These are phyloP conservation scores for Meriones unguiculatus DNA, from an alignment of 2,113 vertebrate species.

Conservation along the genomic window DNA sequence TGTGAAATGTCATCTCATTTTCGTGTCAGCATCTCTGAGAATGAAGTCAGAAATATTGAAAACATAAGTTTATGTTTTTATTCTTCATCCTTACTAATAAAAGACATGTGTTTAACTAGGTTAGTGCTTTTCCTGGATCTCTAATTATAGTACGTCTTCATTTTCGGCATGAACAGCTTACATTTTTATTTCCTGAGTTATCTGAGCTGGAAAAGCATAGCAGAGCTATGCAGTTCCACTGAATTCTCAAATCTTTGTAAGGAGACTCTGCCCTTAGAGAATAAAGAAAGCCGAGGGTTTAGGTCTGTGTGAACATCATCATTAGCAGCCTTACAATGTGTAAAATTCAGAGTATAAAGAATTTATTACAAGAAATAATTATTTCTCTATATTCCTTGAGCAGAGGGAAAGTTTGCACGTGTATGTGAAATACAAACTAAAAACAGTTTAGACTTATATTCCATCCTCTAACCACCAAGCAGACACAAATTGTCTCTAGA, in stretches of 20 bases:
- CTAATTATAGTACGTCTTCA: constrained; percentile 69
- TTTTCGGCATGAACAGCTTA: constrained; percentile 69
- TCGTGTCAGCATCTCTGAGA: constrained; percentile 6
- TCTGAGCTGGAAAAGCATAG: constrained; percentile 57
- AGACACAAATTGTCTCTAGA: constrained; percentile 24
- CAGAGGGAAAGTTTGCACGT: constrained; percentile 47
- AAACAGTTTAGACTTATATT: background rate
- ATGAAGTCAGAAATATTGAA: constrained; percentile 57
- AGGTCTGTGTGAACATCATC: background rate
- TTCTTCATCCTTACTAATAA: constrained; percentile 54
- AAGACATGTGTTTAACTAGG: constrained; percentile 70
- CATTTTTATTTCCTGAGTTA: constrained; percentile 74
- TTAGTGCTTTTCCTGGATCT: constrained; percentile 70
- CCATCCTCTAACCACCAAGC: background rate
- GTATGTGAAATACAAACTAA: constrained; percentile 35
- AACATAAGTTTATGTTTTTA: background rate
- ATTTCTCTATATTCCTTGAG: constrained; percentile 39
- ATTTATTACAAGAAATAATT: constrained; percentile 32
- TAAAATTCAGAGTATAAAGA: constrained; percentile 53
- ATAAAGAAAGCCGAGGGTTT: constrained; percentile 16
- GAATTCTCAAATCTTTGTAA: constrained; percentile 56
- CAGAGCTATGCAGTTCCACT: constrained; percentile 60
- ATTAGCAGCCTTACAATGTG: constrained; percentile 57
- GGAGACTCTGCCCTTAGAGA: background rate
- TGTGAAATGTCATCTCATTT: constrained; percentile 6